Evolutionary conservation across 2,888 invertebrate species (phyloP), one percentile per base, ranked within the genome.

Genomic region (Sphinx pinastri): DNA sequence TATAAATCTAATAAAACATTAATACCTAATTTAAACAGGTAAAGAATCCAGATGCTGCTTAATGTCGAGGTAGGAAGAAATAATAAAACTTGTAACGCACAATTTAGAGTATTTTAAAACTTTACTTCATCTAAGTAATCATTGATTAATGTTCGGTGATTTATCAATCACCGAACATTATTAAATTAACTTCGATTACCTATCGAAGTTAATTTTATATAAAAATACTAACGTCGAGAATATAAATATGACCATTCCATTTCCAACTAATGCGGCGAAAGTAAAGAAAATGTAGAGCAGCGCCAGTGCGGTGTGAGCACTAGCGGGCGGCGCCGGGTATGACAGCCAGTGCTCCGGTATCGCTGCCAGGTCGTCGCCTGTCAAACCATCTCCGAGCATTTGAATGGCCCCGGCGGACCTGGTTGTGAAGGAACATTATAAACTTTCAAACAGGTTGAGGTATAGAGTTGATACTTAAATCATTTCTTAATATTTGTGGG

Each of bases 231-330:
- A 97, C 97, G 96, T 95, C 76, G 95, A 95, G 87, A 98, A 98
- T 76, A 98, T 95, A 95, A 97, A 98, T 77, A 98, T 96, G 74
- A 98, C 98, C 68, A 98, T 92, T 74, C 98, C 98, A 88, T 98
- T 98, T 73, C 98, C 98, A 55, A 96, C 87, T 11, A 97, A 89
- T 6, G 97, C 95, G 68, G 97, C 93, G 59, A 97, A 94, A 58
- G 96, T 96, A 81, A 97, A 97, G 81, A 96, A 96, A 68, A 95
- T 95, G 84, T 98, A 98, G 45, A 98, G 91, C 25, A 97, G 93
- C 7, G 96, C 97, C 66, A 98, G 93, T 4, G 97, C 95, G 75
- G 97, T 97, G 89, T 98, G 97, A 79, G 97, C 94, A 68, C 97
- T 96, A 73, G 96, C 97, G 71, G 97, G 97, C 0, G 98, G 98